Percentiles rank a stretch among this genome's conserved stretches.
Conservation (phyloP, 2,113 vertebrate genomes). For the Marcusenius ussheri region DNA sequence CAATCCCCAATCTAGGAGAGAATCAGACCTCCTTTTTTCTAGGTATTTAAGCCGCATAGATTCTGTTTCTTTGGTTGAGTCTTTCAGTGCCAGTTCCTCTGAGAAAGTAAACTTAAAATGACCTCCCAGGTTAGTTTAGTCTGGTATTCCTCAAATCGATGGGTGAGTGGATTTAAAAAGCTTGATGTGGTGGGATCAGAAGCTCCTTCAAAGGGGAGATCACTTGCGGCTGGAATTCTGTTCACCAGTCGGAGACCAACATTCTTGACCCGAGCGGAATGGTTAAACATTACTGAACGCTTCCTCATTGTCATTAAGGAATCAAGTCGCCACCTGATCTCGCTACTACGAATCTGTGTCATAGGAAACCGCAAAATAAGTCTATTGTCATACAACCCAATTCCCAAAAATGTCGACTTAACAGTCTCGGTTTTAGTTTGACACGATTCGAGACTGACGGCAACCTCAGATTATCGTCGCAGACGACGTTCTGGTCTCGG, state of each 20-base stretch:
- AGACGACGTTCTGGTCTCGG: slow-evolving; percentile 49
- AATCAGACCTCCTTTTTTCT: slow-evolving; percentile 37
- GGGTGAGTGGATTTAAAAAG: slow-evolving; percentile 52
- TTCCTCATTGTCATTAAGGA: slow-evolving; percentile 55
- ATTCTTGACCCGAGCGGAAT: slow-evolving; percentile 65
- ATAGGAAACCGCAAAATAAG: slow-evolving; percentile 43
- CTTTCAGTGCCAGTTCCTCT: slow-evolving; percentile 50
- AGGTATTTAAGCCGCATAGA: slow-evolving; percentile 70
- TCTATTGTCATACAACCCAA: slow-evolving; percentile 43
- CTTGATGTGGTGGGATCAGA: slow-evolving; percentile 46
- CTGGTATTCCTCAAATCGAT: slow-evolving; percentile 51
- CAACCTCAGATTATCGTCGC: not conserved
- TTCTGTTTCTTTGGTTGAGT: slow-evolving; percentile 62
- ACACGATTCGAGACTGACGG: slow-evolving; percentile 14
- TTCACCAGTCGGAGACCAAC: slow-evolving; percentile 54
- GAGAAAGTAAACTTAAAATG: slow-evolving; percentile 78
- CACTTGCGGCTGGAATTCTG: slow-evolving; percentile 60
- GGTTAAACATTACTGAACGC: slow-evolving; percentile 62
- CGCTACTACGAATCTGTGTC: slow-evolving; percentile 47
- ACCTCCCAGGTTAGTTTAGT: slow-evolving; percentile 71
- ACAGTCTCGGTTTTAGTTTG: slow-evolving; percentile 18
- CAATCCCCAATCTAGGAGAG: slow-evolving; percentile 8
- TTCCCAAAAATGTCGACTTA: slow-evolving; percentile 19
- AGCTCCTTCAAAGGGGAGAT: slow-evolving; percentile 49
- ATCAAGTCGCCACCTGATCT: slow-evolving; percentile 58